A percentile compares a stretch with the other conserved stretches of the same genome.
These are phyloP conservation scores for Sarcophaga carnaria DNA, from an alignment of 2,888 invertebrate species.

Conservation along the genomic window DNA sequence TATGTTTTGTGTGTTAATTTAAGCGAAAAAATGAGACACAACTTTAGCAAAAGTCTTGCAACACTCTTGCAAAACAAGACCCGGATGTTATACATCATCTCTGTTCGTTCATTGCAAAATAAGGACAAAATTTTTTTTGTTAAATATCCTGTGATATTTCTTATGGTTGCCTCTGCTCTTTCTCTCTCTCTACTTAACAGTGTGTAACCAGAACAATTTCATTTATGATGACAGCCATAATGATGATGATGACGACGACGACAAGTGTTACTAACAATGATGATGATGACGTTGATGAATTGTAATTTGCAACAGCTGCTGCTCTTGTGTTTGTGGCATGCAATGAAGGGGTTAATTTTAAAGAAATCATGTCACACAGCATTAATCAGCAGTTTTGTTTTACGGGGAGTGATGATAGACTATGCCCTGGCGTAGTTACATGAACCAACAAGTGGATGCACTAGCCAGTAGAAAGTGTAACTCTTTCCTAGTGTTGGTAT, in stretches of 20 bases:
- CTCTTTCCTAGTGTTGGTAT: too few relatives aligned
- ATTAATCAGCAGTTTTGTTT: slow-evolving; percentile 18
- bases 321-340: slow-evolving; percentile 28
- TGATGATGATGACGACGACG: slow-evolving; percentile 2
- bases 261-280: not conserved
- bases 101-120: too few relatives aligned
- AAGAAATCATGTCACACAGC: slow-evolving; percentile 18
- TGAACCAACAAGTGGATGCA: too few relatives aligned
- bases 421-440: too few relatives aligned
- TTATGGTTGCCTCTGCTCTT: not conserved
- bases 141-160: not conserved
- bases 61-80: not conserved
- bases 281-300: slow-evolving; percentile 51
- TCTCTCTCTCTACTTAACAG: not conserved
- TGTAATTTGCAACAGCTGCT: slow-evolving; percentile 47
- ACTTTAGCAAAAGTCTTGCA: not conserved
- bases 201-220: not conserved
- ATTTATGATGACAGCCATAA: not conserved
- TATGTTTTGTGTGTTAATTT: slow-evolving; percentile 24
- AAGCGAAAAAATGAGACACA: not conserved
- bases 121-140: slow-evolving; percentile 3
- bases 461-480: too few relatives aligned
- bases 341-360: slow-evolving; percentile 30
- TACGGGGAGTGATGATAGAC: too few relatives aligned
- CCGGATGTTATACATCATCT: slow-evolving; percentile 7